Evolutionary conservation across 2,888 invertebrate genomes (phyloP).

Genomic region (Nemotelus pantherinus): DNA sequence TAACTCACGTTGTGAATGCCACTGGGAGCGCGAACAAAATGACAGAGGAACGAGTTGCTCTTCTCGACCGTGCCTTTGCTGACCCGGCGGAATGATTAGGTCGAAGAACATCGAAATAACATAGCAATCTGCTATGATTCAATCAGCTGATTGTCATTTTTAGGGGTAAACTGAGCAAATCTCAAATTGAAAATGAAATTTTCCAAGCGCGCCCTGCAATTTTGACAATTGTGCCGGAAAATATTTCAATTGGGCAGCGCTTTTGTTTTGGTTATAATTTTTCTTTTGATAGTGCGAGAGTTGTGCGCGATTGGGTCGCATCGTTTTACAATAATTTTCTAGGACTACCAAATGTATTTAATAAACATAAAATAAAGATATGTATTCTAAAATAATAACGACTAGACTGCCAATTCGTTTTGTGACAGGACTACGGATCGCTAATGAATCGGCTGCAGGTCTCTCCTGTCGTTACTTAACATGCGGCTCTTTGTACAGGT

Average conservation of each 20-base stretch:
- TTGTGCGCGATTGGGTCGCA: background rate
- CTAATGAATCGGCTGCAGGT: background rate
- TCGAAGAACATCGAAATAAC: background rate
- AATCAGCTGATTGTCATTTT: too few species aligned
- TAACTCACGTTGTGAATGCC: conserved; percentile 80
- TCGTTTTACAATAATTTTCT: background rate
- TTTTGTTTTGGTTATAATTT: conserved; percentile 39
- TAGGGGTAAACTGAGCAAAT: too few species aligned
- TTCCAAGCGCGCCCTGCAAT: conserved; percentile 1
- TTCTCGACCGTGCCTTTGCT: background rate
- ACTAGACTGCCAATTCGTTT: conserved; percentile 26
- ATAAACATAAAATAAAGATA: background rate
- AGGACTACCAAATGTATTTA: conserved; percentile 18
- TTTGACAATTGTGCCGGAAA: conserved; percentile 15
- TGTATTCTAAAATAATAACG: conserved; percentile 25
- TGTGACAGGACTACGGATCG: background rate
- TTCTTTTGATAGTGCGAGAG: conserved; percentile 16
- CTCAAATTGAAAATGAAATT: background rate
- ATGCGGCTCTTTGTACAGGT: conserved; percentile 1
- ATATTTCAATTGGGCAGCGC: conserved; percentile 8
- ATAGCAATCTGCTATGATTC: background rate
- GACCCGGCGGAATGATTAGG: background rate
- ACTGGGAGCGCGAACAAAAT: conserved; percentile 73
- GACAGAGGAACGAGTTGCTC: conserved; percentile 56
- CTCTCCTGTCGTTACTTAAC: conserved; percentile 37